Base-by-base conservation (phyloP, 2,113 vertebrate genomes). In the Catharus minimus region DNA sequence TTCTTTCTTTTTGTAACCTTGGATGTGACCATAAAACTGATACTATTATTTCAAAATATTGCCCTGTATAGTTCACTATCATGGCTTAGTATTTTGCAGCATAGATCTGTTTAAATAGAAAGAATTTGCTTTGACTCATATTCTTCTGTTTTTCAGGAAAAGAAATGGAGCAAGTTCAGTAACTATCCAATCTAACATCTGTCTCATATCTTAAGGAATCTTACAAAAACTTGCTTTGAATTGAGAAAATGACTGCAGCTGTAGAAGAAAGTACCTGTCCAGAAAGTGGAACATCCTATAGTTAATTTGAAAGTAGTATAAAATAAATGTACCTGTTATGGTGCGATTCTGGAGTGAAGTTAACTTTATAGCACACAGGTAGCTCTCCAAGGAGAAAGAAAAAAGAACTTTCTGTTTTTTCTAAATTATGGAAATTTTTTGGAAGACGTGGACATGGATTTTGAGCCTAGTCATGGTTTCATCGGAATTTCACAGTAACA, bases 361-460 rank as follows among this genome's bases (percentile, higher is more conserved):
- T 96, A 97, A 97, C 96, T 97, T 96, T 97, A 28, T 98, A 98
- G 97, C 97, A 97, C 96, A 92, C 86, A 97, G 97, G 96, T 99
- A 99, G 98, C 97, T 92, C 97, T 97, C 97, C 91, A 97, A 95
- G 75, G 95, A 88, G 89, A 93, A 89, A 89, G 82, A 95, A 97
- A 97, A 61, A 67, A 90, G 75, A 79, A 32, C 96, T 97, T 97
- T 97, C 94, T 98, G 60, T 94, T 98, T 50, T 44, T 97, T 97
- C 97, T 98, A 98, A 99, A 99, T 99, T 98, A 99, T 99, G 99
- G 99, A 99, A 98, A 98, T 99, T 98, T 98, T 99, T 98, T 99
- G 98, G 99, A 99, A 99, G 98, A 99, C 97, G 97, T 98, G 99
- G 98, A 98, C 98, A 97, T 99, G 99, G 99, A 99, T 99, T 96